Evolutionary conservation across 2,888 invertebrate species (phyloP).

Genomic region (Hirtodrosophila alboralis): DNA sequence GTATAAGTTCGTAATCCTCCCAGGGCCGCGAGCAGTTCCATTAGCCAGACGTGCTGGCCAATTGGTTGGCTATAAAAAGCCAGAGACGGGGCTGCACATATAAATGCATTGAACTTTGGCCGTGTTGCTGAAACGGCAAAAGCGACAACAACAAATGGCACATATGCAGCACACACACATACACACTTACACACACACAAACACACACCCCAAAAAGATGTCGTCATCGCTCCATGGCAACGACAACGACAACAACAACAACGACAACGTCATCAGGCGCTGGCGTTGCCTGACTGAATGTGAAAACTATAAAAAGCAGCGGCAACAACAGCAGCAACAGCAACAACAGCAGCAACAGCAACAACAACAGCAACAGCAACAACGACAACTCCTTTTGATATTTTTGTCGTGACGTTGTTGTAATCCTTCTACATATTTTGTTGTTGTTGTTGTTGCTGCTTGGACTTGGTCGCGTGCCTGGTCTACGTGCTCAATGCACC

Average conservation of each 20-base stretch:
- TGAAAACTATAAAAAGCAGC: conserved; percentile 70
- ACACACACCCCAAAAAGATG: conserved; percentile 69
- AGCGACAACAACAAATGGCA: conserved; percentile 39
- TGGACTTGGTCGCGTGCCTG: conserved; percentile 74
- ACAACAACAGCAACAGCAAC: conserved; percentile 63
- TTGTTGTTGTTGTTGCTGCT: conserved; percentile 34
- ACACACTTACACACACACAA: conserved; percentile 14
- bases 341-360: conserved; percentile 58
- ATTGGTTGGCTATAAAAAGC: conserved; percentile 68
- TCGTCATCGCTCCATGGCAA: conserved; percentile 77
- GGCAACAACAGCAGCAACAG: conserved; percentile 58
- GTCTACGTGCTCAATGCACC: conserved; percentile 57
- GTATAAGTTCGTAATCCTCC: conserved; percentile 6
- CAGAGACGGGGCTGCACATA: conserved; percentile 56
- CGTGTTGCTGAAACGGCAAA: conserved; percentile 51
- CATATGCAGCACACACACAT: conserved; percentile 28
- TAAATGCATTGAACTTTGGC: conserved; percentile 74
- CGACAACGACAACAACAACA: conserved; percentile 46
- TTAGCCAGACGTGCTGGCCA: conserved; percentile 31
- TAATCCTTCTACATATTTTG: conserved; percentile 57
- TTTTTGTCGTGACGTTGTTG: conserved; percentile 57
- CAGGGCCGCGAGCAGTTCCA: conserved; percentile 10
- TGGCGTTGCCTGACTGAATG: conserved; percentile 58
- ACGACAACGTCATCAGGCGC: conserved; percentile 65
- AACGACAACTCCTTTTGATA: conserved; percentile 71